Evolutionary conservation across 1,140 invertebrate species (phyloP).

Genomic region (Drosophila nikananu): DNA sequence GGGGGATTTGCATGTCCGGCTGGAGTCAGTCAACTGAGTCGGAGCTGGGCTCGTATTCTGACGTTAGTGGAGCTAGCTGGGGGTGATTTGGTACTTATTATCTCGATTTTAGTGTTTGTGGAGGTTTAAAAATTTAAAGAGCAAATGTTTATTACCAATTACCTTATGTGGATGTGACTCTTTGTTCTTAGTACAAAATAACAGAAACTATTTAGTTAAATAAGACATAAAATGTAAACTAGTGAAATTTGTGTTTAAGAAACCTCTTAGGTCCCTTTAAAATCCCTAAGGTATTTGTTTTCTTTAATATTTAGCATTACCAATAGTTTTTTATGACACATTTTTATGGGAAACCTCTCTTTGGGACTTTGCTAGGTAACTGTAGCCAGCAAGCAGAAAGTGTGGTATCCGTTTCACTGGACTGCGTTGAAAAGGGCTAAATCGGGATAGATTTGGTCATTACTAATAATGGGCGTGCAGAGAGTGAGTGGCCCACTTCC

Average conservation of each 20-base stretch:
- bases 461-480: conserved; percentile 58
- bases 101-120: not conserved
- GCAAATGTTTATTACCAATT: too few relatives aligned
- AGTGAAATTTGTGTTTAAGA: not conserved
- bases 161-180: too few relatives aligned
- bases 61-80: not conserved
- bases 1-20: conserved; percentile 31
- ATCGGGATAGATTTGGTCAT: conserved; percentile 30
- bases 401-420: conserved; percentile 51
- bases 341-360: not conserved
- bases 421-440: conserved; percentile 32
- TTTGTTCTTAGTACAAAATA: too few relatives aligned
- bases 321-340: not conserved
- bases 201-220: too few relatives aligned
- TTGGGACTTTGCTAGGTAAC: not conserved
- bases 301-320: not conserved
- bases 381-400: conserved; percentile 16
- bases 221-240: too few relatives aligned
- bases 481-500: conserved; percentile 25
- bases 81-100: not conserved
- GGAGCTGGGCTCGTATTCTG: not conserved
- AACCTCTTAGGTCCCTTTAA: too few relatives aligned
- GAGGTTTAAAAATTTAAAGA: not conserved
- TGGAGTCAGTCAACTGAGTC: conserved; percentile 27
- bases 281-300: not conserved